Percentiles rank a stretch among this genome's conserved stretches.
Conservation (phyloP, 2,888 invertebrate genomes). For the Stenurella melanura region DNA sequence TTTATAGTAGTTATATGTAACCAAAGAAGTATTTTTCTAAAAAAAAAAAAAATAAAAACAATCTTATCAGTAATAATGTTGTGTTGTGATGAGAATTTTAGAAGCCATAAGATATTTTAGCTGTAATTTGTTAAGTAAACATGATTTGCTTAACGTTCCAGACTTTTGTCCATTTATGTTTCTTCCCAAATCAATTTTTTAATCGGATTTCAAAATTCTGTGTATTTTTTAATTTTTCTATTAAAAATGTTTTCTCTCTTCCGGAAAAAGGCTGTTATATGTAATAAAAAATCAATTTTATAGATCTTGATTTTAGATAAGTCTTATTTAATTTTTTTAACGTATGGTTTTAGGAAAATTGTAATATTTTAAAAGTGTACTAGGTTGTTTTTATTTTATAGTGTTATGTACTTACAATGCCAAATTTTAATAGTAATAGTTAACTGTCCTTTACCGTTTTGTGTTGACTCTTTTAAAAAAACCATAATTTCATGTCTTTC, state of each 20-base stretch:
- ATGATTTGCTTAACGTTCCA: not conserved
- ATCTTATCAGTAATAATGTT: too few species aligned
- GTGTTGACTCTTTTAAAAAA: not conserved
- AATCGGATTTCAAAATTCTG: constrained; percentile 2
- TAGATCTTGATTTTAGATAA: constrained; percentile 32
- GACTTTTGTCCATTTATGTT: constrained; percentile 16
- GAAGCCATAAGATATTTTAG: not conserved
- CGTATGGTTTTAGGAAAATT: constrained; percentile 32
- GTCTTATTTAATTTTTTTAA: constrained; percentile 35
- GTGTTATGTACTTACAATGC: constrained; percentile 38
- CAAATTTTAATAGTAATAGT: constrained; percentile 40
- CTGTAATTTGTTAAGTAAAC: not conserved
- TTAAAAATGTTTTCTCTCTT: constrained; percentile 27
- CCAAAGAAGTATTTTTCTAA: too few species aligned
- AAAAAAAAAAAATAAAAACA: too few species aligned
- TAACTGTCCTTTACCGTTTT: not conserved
- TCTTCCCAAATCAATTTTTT: constrained; percentile 3
- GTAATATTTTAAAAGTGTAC: constrained; percentile 35
- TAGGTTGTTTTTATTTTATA: constrained; percentile 40
- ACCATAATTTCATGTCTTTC: not conserved
- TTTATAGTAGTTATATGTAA: too few species aligned
- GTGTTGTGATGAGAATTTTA: not conserved
- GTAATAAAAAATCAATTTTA: constrained; percentile 29
- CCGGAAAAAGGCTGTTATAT: constrained; percentile 37
- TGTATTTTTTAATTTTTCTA: constrained; percentile 2